These are phyloP conservation scores for Grammomys dolichurus DNA, from an alignment of 2,113 vertebrate species.

Conservation along the genomic window DNA sequence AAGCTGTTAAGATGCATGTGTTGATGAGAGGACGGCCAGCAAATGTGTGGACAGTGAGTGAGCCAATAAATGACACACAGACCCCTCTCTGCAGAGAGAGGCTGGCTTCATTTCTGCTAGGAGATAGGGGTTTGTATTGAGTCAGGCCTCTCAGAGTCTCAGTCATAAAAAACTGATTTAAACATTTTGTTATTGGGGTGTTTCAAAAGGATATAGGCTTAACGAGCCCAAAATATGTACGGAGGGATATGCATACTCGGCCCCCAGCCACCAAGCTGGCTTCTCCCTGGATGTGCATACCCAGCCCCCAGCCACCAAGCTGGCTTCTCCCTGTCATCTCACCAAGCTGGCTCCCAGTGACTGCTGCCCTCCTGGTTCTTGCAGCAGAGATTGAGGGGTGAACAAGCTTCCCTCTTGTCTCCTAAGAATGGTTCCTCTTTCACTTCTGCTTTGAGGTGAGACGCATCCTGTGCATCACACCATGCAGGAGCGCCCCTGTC, in stretches of 20 bases:
- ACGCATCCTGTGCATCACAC: conserved; percentile 59
- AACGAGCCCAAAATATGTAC: background rate
- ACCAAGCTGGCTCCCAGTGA: background rate
- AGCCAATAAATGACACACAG: background rate
- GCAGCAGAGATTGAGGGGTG: background rate
- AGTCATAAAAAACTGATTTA: background rate
- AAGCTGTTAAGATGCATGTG: background rate
- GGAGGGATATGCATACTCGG: background rate
- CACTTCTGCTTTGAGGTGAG: conserved; percentile 74
- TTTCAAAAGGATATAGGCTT: background rate
- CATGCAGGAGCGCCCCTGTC: background rate
- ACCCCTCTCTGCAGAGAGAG: background rate
- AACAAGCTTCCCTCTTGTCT: background rate
- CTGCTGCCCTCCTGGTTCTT: background rate
- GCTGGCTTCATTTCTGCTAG: background rate
- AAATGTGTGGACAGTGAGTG: background rate
- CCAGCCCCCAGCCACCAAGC: background rate
- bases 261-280: background rate
- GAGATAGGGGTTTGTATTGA: background rate
- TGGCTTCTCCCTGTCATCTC: background rate
- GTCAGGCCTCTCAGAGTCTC: background rate
- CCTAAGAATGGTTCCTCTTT: conserved; percentile 35
- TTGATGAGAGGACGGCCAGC: background rate
- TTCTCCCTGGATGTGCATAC: background rate
- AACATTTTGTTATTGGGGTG: background rate